Evolutionary conservation across 2,888 invertebrate species (phyloP).

Genomic region (Eupithecia centaureata): DNA sequence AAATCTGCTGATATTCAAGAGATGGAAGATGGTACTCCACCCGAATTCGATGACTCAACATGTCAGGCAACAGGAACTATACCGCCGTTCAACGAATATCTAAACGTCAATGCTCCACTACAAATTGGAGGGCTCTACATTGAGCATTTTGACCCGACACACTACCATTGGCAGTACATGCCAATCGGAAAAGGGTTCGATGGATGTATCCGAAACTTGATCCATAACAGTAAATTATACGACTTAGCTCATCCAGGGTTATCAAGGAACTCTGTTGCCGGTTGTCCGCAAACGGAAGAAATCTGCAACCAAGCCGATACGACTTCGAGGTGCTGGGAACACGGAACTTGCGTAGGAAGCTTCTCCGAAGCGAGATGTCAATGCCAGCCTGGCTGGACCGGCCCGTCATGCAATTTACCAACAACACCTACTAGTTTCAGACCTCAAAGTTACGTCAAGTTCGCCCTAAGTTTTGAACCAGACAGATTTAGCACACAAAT

Average conservation of each 20-base stretch:
- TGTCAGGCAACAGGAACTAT: constrained; percentile 96
- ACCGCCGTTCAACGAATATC: constrained; percentile 97
- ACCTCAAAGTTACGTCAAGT: constrained; percentile 97
- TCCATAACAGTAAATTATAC: constrained; percentile 97
- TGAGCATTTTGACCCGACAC: constrained; percentile 94
- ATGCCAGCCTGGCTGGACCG: constrained; percentile 98
- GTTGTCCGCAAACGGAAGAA: constrained; percentile 97
- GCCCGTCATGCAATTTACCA: constrained; percentile 92
- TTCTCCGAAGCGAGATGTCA: constrained; percentile 95
- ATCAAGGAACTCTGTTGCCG: constrained; percentile 92
- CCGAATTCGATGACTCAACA: constrained; percentile 93
- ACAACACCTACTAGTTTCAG: constrained; percentile 96
- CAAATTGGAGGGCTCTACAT: constrained; percentile 97
- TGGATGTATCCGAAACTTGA: constrained; percentile 97
- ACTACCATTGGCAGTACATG: constrained; percentile 96
- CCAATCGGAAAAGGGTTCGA: constrained; percentile 96
- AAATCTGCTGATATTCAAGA: constrained; percentile 94
- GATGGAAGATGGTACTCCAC: constrained; percentile 94
- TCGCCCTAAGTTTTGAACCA: constrained; percentile 96
- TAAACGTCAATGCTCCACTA: constrained; percentile 97
- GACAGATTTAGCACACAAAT: constrained; percentile 96
- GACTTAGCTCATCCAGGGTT: constrained; percentile 97
- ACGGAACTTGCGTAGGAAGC: constrained; percentile 97
- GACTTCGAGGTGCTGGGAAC: constrained; percentile 94
- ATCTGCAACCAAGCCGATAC: constrained; percentile 94